Base-by-base conservation (phyloP, 2,113 vertebrate genomes). In the Sakesphorus luctuosus region DNA sequence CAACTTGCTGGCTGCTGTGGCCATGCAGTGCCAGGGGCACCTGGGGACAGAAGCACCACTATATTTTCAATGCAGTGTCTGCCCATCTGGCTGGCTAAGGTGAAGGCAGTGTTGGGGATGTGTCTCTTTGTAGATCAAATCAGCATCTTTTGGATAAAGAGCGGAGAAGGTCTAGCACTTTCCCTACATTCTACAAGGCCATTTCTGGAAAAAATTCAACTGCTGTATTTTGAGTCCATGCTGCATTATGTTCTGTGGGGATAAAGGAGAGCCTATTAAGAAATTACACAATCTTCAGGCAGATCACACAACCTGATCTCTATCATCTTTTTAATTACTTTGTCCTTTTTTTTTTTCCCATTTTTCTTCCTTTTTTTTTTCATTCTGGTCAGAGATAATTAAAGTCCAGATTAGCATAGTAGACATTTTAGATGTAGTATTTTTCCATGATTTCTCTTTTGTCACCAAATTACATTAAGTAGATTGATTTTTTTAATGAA, bases 401-500 rank as follows among this genome's bases (percentile, higher is more conserved):
- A 62, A 26, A 63, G 33, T 50, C 26, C 19, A 84, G 10, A 55
- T 58, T 67, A 81, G 10, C 17, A 35, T 20, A 66, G 28, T 13
- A 85, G 55, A 47, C 12, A n/a, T 82, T 93, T 50, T 66, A 80
- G 55, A 79, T 53, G 5, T 35, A 61, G 21, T 50, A 31, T 75
- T 93, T 83, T 76, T 52, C 44, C 52, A 31, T 65, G 0, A 31
- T 68, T 93, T 63, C 20, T 79, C 49, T 73, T 94, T 81, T 94
- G 50, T 91, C 23, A 24, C 8, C 31, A 78, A 78, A 91, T 84
- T 91, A 62, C 36, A 53, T 53, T 68, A 84, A 65, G 29, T 63
- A 81, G 47, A 74, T 68, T 26, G n/a, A 72, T 75, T 74, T 86
- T 75, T 66, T 50, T 28, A 79, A 89, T 87, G 10, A 94, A 75